Base-by-base conservation (phyloP, 2,113 vertebrate species). In the Strix aluco region DNA sequence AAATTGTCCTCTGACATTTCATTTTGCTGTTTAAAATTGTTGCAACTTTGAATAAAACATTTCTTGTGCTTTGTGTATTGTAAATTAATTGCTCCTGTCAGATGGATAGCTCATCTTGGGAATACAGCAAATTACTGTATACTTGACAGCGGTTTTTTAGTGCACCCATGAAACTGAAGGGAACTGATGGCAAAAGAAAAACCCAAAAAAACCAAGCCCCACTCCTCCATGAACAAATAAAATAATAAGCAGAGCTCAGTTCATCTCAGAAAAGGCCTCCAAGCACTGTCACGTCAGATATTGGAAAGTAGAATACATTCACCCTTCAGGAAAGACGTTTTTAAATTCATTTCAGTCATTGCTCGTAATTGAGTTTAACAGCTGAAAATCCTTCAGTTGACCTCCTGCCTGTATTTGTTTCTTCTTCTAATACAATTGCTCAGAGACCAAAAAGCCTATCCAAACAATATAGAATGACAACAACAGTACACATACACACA, bases 341-440 rank as follows among this genome's bases (percentile, higher is more conserved):
- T 96, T 92, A 96, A 96, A 97, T 96, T 96, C 90, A 93, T 97
- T 98, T 98, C 97, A 93, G 40, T 96, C 94, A 94, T 94, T 98
- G 92, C 42, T 88, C 6, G 0, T 96, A 98, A 98, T 96, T 97
- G 96, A 96, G 92, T 98, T 98, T 98, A 98, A 98, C 97, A 95
- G 73, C 67, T 81, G 71, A 98, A 97, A 98, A 97, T 97, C 97
- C 96, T 98, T 98, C 95, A 96, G 62, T 10, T 98, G 97, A 98
- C 97, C 96, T 98, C 88, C 90, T 96, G 92, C 95, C 86, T 86
- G 51, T 97, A 93, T 96, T 97, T 96, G 67, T 91, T 93, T 97
- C 93, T 96, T 93, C 63, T 92, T 95, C 82, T 93, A 97, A 94
- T 88, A 72, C 21, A 89, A 51, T 87, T 97, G 57, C n/a, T 92